A percentile compares a stretch with the other conserved stretches of the same genome.
phyloP scores from a whole-genome alignment of 1,140 invertebrate species.

The Homarus americanus region DNA sequence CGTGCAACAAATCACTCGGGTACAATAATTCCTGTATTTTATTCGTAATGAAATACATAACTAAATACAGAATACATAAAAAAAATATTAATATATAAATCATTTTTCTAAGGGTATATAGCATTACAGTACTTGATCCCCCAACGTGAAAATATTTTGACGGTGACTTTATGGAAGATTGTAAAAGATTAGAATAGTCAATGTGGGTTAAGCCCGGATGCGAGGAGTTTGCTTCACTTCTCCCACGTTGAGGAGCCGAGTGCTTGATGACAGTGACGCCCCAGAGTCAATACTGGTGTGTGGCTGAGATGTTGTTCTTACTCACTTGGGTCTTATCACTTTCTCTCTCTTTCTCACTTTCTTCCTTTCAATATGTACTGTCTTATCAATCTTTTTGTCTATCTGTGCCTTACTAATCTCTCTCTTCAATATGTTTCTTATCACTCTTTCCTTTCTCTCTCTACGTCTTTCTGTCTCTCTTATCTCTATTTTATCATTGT shows the following conservation, averaged over 20 bases:
- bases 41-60: no score
- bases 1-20: no score
- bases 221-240: not conserved
- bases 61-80: no score
- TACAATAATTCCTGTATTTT: no score
- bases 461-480: no score
- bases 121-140: not conserved
- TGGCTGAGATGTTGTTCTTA: not conserved
- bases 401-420: not conserved
- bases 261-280: not conserved
- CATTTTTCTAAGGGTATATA: not conserved
- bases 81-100: no score
- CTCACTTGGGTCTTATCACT: not conserved
- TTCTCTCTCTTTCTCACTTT: slow-evolving; percentile 18
- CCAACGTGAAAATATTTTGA: not conserved
- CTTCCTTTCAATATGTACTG: no score
- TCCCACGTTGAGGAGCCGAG: not conserved
- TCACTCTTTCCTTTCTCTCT: no score
- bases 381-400: not conserved
- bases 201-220: not conserved
- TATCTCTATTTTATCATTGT: no score
- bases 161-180: not conserved
- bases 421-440: no score
- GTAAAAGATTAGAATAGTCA: not conserved
- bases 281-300: not conserved